Evolutionary conservation across 2,888 invertebrate species (phyloP), one percentile per base, ranked within the genome.

Genomic region (Drosophila atripex): DNA sequence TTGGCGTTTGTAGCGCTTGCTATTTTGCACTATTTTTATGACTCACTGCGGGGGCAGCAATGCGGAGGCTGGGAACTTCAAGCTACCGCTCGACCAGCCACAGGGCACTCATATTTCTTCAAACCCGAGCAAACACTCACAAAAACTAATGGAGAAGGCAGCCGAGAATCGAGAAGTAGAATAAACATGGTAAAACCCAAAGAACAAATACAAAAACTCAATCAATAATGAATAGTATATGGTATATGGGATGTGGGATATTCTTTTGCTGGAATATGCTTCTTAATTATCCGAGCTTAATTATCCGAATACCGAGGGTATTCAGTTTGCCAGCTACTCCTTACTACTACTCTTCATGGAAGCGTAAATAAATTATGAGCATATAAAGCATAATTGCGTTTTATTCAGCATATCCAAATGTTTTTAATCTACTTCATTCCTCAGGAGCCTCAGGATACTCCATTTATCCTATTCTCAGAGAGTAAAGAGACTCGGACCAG

Each of bases 51-150:
- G 66, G 55, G 68, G 43, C 56, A 43, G 66, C 50, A 21, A 21
- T n/a, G 32, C 46, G 23, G 38, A 32, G 38, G 65, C 64, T 64
- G 63, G 63, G 45, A 64, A 64, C 55, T 66, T 56, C 54, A 14
- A 66, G 55, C 66, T 50, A 43, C 18, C 49, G 49, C 28, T 66
- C 43, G 68, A 55, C 47, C 56, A 60, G 72, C 78, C 86, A 60
- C 75, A 50, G 64, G 64, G 55, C 71, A 71, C 80, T 80, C 80
- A 80, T 86, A 80, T 86, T 80, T 80, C 80, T 86, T 83, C 41
- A 69, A 79, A 52, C 77, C 75, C 75, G 58, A 66, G 73, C 66
- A 78, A 82, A 71, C 74, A 82, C 66, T 72, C 63, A 72, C 80
- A 86, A 57, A 83, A 80, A 77, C 76, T 65, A 70, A 78, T 69